Evolutionary conservation across 1,140 invertebrate genomes (phyloP).

Genomic region (Pseudomyrmex flavicornis): DNA sequence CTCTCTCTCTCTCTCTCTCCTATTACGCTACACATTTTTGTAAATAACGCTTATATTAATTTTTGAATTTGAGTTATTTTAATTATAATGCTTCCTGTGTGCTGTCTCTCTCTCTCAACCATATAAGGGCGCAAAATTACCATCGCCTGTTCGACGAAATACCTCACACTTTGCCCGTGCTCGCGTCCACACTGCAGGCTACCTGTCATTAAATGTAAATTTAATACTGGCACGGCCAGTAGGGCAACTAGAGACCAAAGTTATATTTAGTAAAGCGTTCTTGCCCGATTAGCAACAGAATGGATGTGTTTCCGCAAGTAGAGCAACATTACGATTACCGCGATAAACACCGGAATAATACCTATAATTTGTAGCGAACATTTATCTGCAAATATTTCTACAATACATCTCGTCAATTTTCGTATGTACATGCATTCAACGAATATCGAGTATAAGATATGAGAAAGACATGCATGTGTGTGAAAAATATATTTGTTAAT

Average conservation of each 20-base stretch:
- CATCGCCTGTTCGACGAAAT: constrained; percentile 44
- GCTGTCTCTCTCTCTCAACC: not conserved
- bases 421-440: not conserved
- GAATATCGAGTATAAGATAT: not conserved
- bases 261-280: constrained; percentile 48
- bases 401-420: not conserved
- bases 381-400: not conserved
- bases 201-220: constrained; percentile 58
- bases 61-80: constrained; percentile 30
- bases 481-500: not conserved
- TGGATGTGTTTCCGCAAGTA: constrained; percentile 35
- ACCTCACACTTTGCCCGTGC: constrained; percentile 21
- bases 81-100: constrained; percentile 37
- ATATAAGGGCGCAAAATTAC: constrained; percentile 46
- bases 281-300: constrained; percentile 34
- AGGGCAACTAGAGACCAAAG: constrained; percentile 30
- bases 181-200: not conserved
- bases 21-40: not conserved
- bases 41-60: not conserved
- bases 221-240: constrained; percentile 21
- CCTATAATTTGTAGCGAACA: no score
- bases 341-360: not conserved
- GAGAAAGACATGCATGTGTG: not conserved
- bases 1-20: not conserved
- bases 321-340: constrained; percentile 13